A percentile compares a stretch with the other conserved stretches of the same genome.
phyloP scores from a whole-genome alignment of 2,888 invertebrate species.

The Troglohyphantes excavatus region DNA sequence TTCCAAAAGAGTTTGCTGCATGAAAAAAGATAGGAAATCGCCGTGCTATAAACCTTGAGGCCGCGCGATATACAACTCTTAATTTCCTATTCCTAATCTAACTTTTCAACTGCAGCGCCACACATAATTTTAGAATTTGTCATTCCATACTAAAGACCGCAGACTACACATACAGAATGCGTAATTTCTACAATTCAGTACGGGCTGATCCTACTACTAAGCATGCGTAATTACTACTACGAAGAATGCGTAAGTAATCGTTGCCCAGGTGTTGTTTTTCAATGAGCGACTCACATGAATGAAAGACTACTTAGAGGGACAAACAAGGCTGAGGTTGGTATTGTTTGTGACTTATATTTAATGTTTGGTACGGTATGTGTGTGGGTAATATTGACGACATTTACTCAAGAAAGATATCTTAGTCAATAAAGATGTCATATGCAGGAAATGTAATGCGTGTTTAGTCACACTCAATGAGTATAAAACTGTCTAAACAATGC shows the following conservation, averaged over 20 bases:
- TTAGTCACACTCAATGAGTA: not conserved
- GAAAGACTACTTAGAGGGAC: not conserved
- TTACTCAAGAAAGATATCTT: not conserved
- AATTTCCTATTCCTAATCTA: constrained; percentile 6
- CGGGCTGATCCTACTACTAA: not conserved
- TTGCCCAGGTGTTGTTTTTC: not conserved
- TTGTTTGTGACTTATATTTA: not conserved
- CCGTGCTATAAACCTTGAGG: not conserved
- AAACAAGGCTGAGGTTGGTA: not conserved
- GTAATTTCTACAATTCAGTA: not conserved
- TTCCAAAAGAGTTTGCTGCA: not conserved
- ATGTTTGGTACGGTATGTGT: not conserved
- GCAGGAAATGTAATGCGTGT: not conserved
- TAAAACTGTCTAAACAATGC: not conserved
- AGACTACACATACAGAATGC: not conserved
- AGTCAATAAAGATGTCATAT: not conserved
- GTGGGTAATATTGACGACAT: not conserved
- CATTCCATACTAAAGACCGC: not conserved
- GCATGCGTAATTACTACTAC: not conserved
- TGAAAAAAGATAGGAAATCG: not conserved
- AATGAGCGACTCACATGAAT: not conserved
- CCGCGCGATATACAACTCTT: not conserved
- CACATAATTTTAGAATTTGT: not conserved
- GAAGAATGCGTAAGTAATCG: constrained; percentile 5
- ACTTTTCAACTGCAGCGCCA: constrained; percentile 3